phyloP scores from a whole-genome alignment of 2,113 vertebrate genomes.

The Istiophorus platypterus region DNA sequence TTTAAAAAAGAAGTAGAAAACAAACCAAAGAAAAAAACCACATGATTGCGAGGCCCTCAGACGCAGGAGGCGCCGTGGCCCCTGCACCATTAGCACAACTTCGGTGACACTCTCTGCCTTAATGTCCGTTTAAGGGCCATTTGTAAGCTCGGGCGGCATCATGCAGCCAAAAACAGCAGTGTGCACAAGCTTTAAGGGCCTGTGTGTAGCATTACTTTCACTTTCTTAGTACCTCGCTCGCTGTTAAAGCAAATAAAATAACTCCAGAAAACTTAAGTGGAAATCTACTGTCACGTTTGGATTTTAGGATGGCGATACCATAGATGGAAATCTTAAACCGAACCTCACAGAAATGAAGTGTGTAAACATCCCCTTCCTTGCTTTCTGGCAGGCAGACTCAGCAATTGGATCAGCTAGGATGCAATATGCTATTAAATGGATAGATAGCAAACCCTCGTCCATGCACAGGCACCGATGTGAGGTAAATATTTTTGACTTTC shows the following conservation, averaged over 20 bases:
- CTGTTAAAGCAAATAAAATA: not conserved
- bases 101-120: no score
- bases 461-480: not conserved
- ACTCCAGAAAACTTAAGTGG: not conserved
- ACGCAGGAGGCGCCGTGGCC: not conserved
- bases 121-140: no score
- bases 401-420: not conserved
- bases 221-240: not conserved
- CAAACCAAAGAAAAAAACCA: not conserved
- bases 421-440: not conserved
- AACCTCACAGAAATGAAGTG: no score
- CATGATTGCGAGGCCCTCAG: not conserved
- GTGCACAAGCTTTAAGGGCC: no score
- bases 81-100: no score
- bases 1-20: not conserved
- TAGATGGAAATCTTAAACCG: no score
- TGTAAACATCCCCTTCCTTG: no score
- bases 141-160: no score
- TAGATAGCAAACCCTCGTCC: no score
- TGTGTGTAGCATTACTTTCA: not conserved
- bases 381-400: not conserved
- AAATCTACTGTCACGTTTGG: no score
- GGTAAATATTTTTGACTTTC: not conserved
- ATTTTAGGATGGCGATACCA: not conserved
- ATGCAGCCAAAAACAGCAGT: no score